phyloP scores from a whole-genome alignment of 30 jellyfish, hydroid and myxozoan genomes.

The Hydractinia echinata region DNA sequence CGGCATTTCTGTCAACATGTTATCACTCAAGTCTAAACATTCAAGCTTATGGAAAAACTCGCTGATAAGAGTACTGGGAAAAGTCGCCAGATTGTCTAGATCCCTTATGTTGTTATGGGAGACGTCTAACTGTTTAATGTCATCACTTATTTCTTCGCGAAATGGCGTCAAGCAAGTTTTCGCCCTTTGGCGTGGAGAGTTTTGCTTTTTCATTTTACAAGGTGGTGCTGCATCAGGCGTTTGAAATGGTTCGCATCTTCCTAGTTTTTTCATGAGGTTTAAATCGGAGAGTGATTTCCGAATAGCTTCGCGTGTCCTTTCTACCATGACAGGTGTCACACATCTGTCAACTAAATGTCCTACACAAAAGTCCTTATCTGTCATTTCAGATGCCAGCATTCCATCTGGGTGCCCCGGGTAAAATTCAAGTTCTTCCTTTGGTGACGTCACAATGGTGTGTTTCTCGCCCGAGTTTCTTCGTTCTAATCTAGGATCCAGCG shows the following conservation, averaged over 20 bases:
- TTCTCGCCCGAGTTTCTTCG: slow-evolving; percentile 1
- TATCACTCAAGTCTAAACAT: slow-evolving; percentile 54
- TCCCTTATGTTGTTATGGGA: slow-evolving; percentile 54
- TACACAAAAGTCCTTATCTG: neutral
- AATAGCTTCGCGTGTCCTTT: neutral
- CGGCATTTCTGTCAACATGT: slow-evolving; percentile 44
- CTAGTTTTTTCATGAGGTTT: neutral
- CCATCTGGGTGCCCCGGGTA: slow-evolving; percentile 85
- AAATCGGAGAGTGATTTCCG: neutral
- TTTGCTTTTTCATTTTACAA: neutral
- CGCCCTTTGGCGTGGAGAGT: neutral
- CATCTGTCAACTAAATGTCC: neutral
- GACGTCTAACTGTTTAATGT: slow-evolving; percentile 63
- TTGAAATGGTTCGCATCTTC: neutral
- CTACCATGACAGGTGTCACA: neutral
- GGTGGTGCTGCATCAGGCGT: neutral
- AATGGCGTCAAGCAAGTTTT: neutral
- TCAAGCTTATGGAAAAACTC: slow-evolving; percentile 55
- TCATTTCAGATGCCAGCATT: slow-evolving; percentile 44
- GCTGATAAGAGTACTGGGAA: slow-evolving; percentile 17
- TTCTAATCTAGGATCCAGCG: slow-evolving; percentile 57
- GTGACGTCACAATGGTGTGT: slow-evolving; percentile 1
- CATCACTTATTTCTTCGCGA: neutral
- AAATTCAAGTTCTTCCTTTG: neutral
- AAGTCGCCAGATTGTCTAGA: slow-evolving; percentile 33